These are phyloP conservation scores for Nymphalis io DNA, from an alignment of 1,140 invertebrate genomes.

Conservation along the genomic window DNA sequence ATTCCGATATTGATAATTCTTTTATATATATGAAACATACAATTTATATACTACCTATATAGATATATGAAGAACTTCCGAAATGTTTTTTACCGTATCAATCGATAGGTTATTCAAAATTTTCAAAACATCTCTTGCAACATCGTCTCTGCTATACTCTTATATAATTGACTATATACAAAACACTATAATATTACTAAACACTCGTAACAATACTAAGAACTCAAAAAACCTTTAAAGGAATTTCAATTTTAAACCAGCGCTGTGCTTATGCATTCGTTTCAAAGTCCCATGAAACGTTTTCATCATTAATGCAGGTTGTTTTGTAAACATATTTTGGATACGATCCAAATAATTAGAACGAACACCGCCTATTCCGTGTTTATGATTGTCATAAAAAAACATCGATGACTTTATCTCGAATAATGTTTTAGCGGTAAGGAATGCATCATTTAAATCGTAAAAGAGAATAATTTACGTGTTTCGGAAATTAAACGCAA, in stretches of 20 bases:
- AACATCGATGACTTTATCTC: constrained; percentile 41
- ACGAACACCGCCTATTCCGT: constrained; percentile 50
- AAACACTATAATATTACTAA: not conserved
- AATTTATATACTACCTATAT: no score
- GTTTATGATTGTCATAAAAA: constrained; percentile 54
- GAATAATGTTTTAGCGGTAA: constrained; percentile 21
- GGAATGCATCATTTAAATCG: constrained; percentile 8
- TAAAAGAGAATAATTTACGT: constrained; percentile 6
- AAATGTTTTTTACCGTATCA: not conserved
- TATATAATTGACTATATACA: not conserved
- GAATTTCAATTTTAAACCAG: not conserved
- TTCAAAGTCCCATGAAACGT: not conserved
- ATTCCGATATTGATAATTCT: no score
- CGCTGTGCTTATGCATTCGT: not conserved
- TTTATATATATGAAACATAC: no score
- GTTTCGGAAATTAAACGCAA: constrained; percentile 1
- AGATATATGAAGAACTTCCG: no score
- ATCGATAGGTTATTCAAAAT: not conserved
- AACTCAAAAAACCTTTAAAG: not conserved
- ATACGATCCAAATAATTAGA: constrained; percentile 48
- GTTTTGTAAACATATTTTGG: constrained; percentile 41
- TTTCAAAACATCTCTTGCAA: not conserved
- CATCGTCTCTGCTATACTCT: not conserved
- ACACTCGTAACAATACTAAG: not conserved
- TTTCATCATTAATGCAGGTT: not conserved